These are phyloP conservation scores for Nomada ferruginata DNA, from an alignment of 2,888 invertebrate genomes.

Conservation along the genomic window DNA sequence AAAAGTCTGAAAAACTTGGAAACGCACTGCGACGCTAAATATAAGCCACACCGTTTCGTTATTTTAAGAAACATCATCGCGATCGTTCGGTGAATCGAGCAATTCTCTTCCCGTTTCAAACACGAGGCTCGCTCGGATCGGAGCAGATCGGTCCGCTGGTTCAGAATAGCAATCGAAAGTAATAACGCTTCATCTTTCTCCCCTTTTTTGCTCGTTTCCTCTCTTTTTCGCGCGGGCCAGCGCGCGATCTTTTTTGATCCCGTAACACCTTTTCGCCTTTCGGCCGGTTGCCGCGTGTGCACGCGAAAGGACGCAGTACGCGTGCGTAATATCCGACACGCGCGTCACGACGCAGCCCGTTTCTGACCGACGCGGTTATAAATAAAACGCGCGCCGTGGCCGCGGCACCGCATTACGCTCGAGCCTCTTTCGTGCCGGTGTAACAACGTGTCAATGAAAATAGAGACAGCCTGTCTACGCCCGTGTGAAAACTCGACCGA, in stretches of 20 bases:
- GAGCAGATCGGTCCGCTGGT: neutral
- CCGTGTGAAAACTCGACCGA: conserved; percentile 13
- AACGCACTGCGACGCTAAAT: conserved; percentile 19
- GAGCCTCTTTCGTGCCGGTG: conserved; percentile 63
- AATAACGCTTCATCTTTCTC: neutral
- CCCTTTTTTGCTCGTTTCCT: neutral
- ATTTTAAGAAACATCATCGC: conserved; percentile 41
- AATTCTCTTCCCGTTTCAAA: conserved; percentile 33
- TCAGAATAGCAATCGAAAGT: conserved; percentile 32
- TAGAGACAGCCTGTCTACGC: conserved; percentile 61
- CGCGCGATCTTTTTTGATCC: conserved; percentile 33
- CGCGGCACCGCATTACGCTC: conserved; percentile 62
- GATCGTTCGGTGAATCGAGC: conserved; percentile 31
- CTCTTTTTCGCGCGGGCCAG: neutral
- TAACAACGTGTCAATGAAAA: conserved; percentile 71
- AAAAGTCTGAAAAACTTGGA: conserved; percentile 13
- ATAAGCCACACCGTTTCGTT: conserved; percentile 26
- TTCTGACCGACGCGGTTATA: conserved; percentile 67
- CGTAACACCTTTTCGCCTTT: conserved; percentile 57
- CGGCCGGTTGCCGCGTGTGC: conserved; percentile 40
- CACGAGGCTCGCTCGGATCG: neutral
- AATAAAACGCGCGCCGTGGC: conserved; percentile 68
- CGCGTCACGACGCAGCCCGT: conserved; percentile 68
- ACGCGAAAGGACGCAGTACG: conserved; percentile 54
- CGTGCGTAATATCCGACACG: conserved; percentile 73